Conservation (phyloP, 2,113 vertebrate genomes). For the Brachionichthys hirsutus region DNA sequence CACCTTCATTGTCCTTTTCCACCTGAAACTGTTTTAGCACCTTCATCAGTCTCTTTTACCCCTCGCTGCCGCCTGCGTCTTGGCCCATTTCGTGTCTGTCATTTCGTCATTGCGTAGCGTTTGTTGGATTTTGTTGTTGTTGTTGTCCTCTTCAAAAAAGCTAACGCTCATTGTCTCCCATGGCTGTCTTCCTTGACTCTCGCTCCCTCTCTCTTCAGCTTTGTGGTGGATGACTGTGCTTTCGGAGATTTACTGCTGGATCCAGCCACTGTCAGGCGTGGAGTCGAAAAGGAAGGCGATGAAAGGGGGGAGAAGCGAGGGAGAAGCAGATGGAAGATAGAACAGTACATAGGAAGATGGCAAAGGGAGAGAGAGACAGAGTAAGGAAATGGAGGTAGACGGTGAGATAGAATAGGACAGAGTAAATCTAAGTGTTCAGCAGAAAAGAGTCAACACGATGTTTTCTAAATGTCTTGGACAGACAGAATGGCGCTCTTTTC, state of each 20-base stretch:
- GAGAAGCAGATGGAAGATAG: conserved; percentile 60
- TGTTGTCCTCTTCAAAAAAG: conserved; percentile 44
- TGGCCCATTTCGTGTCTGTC: conserved; percentile 56
- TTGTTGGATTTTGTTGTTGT: conserved; percentile 30
- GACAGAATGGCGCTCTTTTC: not conserved
- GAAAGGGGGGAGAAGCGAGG: conserved; percentile 14
- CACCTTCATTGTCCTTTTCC: conserved; percentile 30
- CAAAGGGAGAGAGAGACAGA: conserved; percentile 34
- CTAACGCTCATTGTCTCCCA: conserved; percentile 33
- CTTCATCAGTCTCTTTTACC: conserved; percentile 54
- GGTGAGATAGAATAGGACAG: conserved; percentile 26
- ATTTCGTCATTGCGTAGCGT: conserved; percentile 46
- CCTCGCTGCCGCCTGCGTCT: conserved; percentile 34
- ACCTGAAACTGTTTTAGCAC: conserved; percentile 55
- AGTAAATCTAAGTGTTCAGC: conserved; percentile 32
- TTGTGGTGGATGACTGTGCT: conserved; percentile 66
- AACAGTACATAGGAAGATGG: conserved; percentile 53
- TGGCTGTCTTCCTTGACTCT: conserved; percentile 13
- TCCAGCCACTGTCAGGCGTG: conserved; percentile 70
- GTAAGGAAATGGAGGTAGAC: conserved; percentile 43
- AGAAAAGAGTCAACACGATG: conserved; percentile 24
- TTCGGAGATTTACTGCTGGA: conserved; percentile 73
- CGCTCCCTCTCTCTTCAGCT: conserved; percentile 27
- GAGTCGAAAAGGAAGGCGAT: conserved; percentile 59
- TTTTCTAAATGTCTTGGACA: conserved; percentile 38